phyloP scores from a whole-genome alignment of 2,113 vertebrate species.

The Dipodomys stephensi region DNA sequence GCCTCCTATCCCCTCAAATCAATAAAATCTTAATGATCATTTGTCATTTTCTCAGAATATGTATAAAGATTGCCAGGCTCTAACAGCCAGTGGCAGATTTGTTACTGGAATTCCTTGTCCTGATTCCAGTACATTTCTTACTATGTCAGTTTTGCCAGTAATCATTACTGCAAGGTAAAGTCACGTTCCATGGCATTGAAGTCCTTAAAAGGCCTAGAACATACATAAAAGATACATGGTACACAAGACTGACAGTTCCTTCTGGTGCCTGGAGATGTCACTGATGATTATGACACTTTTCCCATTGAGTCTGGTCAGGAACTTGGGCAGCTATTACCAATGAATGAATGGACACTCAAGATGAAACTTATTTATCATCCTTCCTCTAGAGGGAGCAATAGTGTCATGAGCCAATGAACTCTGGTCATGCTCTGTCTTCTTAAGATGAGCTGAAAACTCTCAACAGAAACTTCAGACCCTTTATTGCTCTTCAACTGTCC shows the following conservation, averaged over 20 bases:
- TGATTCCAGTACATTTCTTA: background rate
- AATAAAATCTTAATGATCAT: background rate
- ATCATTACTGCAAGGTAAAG: background rate
- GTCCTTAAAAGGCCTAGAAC: constrained; percentile 4
- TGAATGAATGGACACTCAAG: background rate
- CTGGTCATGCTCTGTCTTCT: constrained; percentile 37
- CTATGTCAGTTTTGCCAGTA: background rate
- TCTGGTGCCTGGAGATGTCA: background rate
- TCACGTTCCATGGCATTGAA: constrained; percentile 23
- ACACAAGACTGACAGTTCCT: background rate
- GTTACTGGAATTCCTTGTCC: background rate
- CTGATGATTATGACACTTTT: constrained; percentile 12
- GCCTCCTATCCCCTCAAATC: background rate
- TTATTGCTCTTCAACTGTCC: background rate
- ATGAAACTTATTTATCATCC: background rate
- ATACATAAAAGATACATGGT: background rate
- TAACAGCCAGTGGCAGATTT: background rate
- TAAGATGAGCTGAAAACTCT: constrained; percentile 18
- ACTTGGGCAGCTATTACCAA: background rate
- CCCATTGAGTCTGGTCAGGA: background rate
- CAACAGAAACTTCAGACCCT: constrained; percentile 4
- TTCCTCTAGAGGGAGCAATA: constrained; percentile 3
- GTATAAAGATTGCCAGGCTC: background rate
- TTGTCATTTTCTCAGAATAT: constrained; percentile 11
- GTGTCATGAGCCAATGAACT: background rate